phyloP scores from a whole-genome alignment of 2,113 vertebrate species.

The Motacilla tschutschensis region DNA sequence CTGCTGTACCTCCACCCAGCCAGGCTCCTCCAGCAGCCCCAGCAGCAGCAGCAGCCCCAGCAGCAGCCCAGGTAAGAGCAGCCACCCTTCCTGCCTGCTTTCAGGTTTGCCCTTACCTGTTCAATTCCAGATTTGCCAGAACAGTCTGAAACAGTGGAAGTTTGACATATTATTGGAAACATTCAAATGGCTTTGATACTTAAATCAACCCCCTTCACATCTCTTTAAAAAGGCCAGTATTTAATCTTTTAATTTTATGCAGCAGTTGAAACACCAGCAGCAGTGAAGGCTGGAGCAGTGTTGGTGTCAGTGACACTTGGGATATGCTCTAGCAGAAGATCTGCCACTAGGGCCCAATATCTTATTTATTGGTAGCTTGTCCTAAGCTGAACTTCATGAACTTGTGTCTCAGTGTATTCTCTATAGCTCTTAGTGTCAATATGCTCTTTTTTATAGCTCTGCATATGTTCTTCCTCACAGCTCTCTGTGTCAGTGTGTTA shows the following conservation, averaged over 20 bases:
- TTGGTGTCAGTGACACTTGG: neutral
- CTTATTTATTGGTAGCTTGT: neutral
- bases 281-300: neutral
- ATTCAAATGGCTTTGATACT: neutral
- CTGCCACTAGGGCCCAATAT: neutral
- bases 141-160: neutral
- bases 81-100: neutral
- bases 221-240: neutral
- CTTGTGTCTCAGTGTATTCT: neutral
- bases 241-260: neutral
- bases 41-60: constrained; percentile 38
- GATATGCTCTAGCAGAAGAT: neutral
- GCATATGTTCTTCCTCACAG: neutral
- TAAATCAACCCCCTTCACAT: neutral
- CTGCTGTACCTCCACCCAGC: constrained; percentile 71
- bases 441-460: neutral
- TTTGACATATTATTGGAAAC: neutral
- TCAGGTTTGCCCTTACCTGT: neutral
- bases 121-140: neutral
- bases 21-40: constrained; percentile 68
- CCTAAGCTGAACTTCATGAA: neutral
- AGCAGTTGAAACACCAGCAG: neutral
- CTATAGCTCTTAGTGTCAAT: neutral
- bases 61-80: constrained; percentile 68
- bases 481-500: neutral